Evolutionary conservation across 2,888 invertebrate genomes (phyloP), one percentile per base, ranked within the genome.

Genomic region (Bugulina stolonifera): DNA sequence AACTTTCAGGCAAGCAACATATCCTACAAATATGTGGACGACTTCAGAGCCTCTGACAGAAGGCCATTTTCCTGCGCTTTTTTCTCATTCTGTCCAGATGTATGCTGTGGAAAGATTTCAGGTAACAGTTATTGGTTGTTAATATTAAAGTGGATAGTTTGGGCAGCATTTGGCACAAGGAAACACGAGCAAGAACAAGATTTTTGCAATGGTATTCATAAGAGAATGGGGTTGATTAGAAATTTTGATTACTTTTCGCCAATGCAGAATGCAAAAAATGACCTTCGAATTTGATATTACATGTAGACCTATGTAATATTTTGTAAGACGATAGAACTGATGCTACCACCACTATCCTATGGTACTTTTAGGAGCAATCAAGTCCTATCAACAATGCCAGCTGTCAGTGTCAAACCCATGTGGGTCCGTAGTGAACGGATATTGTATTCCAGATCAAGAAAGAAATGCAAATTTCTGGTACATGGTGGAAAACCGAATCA

Each of bases 11-110:
- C 78, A 79, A 55, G 73, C 73, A 10, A 23, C 69, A 5, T 43
- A 18, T 10, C 43, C 5, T 43, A 43, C 18, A 43, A 18, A 43
- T 18, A 10, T 10, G 43, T 18, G 5, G 43, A 43, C 5, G 69
- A 72, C 70, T 69, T 69, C 69, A 27, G 73, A 70, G 64, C 34
- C 22, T n/a, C 29, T 27, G 58, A 73, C 70, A 22, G 25, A 35
- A 14, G 70, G 0, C 73, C 76, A 22, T 79, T 76, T 64, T 74
- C 74, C n/a, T 81, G 81, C 73, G 77, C 81, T 1, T 73, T 75
- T 22, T 71, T 80, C 14, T 77, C 76, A 74, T 81, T 81, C 72
- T 81, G 81, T 74, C 81, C 81, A 71, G 64, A 64, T 64, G 32
- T 64, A 18, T 64, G 64, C 32, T 64, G 64, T 27, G 64, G 64